These are phyloP conservation scores for Aramus guarauna DNA, from an alignment of 2,113 vertebrate genomes.

Conservation along the genomic window DNA sequence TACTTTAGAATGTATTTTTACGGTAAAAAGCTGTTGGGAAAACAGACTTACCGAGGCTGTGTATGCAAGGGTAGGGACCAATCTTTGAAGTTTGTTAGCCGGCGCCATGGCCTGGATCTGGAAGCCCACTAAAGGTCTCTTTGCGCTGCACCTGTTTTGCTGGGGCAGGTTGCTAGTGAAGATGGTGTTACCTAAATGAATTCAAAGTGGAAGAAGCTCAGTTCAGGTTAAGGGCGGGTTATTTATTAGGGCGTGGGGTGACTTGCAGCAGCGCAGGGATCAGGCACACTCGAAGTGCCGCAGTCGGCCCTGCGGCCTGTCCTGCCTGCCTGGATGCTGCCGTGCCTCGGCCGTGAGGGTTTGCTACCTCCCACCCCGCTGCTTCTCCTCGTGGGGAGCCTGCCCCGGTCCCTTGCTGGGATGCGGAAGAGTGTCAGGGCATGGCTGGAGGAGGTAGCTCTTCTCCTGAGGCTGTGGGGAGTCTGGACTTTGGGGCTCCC, in stretches of 20 bases:
- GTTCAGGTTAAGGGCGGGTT: not conserved
- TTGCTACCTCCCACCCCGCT: not conserved
- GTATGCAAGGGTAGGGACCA: not conserved
- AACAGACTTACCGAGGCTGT: not conserved
- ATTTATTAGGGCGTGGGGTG: not conserved
- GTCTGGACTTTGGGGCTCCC: not conserved
- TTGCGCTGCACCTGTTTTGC: not conserved
- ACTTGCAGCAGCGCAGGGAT: not conserved
- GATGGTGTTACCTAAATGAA: not conserved
- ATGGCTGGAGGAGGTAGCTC: not conserved
- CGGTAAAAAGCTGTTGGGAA: not conserved
- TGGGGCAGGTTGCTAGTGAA: not conserved
- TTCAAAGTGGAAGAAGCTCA: not conserved
- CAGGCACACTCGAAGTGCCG: not conserved
- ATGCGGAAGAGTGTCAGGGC: not conserved
- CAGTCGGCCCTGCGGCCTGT: fast-evolving
- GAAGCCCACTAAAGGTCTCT: not conserved
- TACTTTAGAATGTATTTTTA: not conserved
- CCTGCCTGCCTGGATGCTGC: not conserved
- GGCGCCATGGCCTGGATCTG: not conserved
- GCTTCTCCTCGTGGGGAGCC: not conserved
- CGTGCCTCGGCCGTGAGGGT: fast-evolving
- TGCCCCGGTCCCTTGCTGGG: not conserved
- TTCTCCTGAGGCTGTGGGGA: not conserved
- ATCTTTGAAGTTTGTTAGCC: not conserved